Percentiles rank a stretch among this genome's conserved stretches.
phyloP scores from a whole-genome alignment of 2,113 vertebrate species.

The Chlamydotis undulata region DNA sequence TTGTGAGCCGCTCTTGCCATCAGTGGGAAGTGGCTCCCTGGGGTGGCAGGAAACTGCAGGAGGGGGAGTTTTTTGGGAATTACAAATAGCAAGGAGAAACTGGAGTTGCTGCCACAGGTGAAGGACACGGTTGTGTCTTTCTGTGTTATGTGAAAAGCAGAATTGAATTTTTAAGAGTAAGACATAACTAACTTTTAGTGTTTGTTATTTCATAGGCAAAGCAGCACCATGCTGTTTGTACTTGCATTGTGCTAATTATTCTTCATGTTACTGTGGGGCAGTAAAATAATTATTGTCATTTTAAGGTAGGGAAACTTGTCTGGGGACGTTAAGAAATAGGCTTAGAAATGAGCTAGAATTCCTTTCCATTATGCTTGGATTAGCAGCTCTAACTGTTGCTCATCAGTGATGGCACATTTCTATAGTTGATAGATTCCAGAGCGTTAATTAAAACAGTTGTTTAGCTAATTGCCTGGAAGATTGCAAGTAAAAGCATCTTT shows the following conservation, averaged over 20 bases:
- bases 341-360: background rate
- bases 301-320: background rate
- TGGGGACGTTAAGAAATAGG: background rate
- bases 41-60: background rate
- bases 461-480: conserved; percentile 64
- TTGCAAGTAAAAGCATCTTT: conserved; percentile 57
- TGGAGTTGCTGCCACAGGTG: background rate
- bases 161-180: background rate
- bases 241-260: background rate
- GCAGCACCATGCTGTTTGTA: background rate
- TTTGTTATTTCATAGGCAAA: background rate
- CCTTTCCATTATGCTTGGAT: background rate
- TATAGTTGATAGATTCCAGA: conserved; percentile 40
- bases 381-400: conserved; percentile 1
- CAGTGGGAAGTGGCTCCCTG: background rate
- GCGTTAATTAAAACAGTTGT: conserved; percentile 60
- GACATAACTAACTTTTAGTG: background rate
- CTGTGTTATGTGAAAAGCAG: background rate
- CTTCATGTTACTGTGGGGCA: background rate
- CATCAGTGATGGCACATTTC: conserved; percentile 33
- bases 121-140: background rate
- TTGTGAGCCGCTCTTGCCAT: background rate
- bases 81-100: background rate
- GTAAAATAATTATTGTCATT: background rate
- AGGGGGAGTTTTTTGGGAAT: background rate